These are phyloP conservation scores for Axinella damicornis DNA, from an alignment of 37 sponge, comb jelly and placozoan genomes.

Conservation along the genomic window DNA sequence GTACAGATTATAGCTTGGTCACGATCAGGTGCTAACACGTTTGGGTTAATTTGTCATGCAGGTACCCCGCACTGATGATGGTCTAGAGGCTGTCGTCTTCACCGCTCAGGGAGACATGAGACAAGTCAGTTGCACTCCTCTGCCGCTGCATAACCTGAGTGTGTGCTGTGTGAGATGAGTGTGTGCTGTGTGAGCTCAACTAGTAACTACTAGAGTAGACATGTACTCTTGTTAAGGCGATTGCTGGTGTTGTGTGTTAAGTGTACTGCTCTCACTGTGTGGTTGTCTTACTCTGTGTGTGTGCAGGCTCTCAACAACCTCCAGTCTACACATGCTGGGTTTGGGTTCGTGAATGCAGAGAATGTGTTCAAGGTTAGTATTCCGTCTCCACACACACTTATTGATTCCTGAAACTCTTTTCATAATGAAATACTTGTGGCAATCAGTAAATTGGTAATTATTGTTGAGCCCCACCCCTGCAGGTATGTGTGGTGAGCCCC, in stretches of 20 bases:
- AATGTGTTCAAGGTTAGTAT: conserved; percentile 99
- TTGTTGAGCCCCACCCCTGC: neutral
- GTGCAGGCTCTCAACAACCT: conserved; percentile 90
- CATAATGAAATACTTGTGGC: no score
- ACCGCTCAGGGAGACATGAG: conserved; percentile 99
- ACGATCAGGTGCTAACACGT: no score
- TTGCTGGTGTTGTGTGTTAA: no score
- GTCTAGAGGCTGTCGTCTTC: conserved; percentile 95
- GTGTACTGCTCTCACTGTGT: neutral
- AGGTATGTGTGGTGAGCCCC: conserved; percentile 13
- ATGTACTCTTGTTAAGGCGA: no score
- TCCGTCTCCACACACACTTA: neutral
- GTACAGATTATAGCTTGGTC: no score
- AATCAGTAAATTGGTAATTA: no score
- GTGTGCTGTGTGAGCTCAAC: no score
- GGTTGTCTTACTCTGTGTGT: neutral
- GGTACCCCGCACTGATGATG: conserved; percentile 90
- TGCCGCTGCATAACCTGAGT: no score
- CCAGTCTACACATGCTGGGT: conserved; percentile 92
- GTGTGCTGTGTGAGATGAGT: no score
- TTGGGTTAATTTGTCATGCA: conserved; percentile 2
- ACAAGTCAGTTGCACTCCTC: conserved; percentile 63
- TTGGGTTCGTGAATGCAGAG: conserved; percentile 91
- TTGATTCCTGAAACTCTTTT: no score
- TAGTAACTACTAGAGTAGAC: no score